These are phyloP conservation scores for Tinea pellionella DNA, from an alignment of 2,888 invertebrate genomes.

Conservation along the genomic window DNA sequence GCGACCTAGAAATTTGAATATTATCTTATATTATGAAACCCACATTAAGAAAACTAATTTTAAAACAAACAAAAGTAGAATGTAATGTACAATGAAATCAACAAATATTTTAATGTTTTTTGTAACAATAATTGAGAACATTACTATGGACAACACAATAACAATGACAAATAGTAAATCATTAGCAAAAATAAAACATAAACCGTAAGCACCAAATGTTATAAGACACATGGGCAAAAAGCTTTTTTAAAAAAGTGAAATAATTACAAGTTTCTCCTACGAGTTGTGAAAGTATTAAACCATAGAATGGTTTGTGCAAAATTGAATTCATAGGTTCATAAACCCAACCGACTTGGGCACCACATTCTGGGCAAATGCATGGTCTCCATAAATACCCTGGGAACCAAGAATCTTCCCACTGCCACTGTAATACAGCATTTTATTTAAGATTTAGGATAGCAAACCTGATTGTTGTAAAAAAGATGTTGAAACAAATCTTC, in stretches of 20 bases:
- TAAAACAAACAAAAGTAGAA: too few species aligned
- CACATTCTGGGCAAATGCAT: constrained; percentile 69
- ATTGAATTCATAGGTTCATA: constrained; percentile 45
- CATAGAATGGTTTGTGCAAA: constrained; percentile 30
- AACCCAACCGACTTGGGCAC: constrained; percentile 67
- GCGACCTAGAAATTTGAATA: too few species aligned
- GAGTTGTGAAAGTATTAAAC: constrained; percentile 34
- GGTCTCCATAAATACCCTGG: constrained; percentile 70
- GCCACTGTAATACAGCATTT: constrained; percentile 52
- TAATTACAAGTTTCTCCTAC: constrained; percentile 49
- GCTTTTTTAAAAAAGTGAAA: constrained; percentile 14
- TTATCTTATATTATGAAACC: too few species aligned
- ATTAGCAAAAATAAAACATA: too few species aligned
- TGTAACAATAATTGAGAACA: constrained; percentile 15
- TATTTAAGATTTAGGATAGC: too few species aligned
- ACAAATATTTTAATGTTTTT: too few species aligned
- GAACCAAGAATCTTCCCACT: constrained; percentile 65
- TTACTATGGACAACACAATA: background rate
- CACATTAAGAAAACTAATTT: too few species aligned
- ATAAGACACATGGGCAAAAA: background rate
- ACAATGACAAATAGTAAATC: too few species aligned
- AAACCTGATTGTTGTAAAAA: too few species aligned
- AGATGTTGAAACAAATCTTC: background rate
- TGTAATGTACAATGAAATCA: too few species aligned
- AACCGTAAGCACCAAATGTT: too few species aligned